Conservation (phyloP, 1,140 invertebrate genomes). For the Bombus sibiricus region DNA sequence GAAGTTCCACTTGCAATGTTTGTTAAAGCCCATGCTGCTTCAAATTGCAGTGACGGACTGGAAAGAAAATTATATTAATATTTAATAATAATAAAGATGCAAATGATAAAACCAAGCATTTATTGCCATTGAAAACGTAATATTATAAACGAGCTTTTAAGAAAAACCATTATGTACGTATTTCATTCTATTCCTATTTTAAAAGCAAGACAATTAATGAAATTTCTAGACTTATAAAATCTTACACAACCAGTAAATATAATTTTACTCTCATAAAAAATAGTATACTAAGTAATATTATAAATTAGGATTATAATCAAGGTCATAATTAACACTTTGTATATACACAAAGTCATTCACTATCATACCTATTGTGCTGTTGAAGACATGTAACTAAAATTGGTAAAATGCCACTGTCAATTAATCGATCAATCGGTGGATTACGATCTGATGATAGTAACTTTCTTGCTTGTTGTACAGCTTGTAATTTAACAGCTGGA, state of each 20-base stretch:
- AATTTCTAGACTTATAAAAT: background rate
- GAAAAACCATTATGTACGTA: background rate
- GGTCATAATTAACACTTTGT: no score
- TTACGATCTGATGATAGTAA: constrained; percentile 98
- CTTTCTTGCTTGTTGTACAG: constrained; percentile 95
- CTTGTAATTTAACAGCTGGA: constrained; percentile 88
- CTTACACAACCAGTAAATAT: background rate
- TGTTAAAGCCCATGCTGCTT: constrained; percentile 99
- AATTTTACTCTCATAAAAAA: background rate
- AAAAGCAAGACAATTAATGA: background rate
- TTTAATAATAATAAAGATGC: background rate
- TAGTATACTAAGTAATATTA: background rate
- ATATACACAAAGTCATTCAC: constrained; percentile 41
- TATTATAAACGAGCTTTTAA: background rate
- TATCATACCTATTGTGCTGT: constrained; percentile 88
- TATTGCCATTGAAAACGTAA: background rate
- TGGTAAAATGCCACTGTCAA: constrained; percentile 96
- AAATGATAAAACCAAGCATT: no score
- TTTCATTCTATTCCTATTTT: background rate
- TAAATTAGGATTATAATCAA: constrained; percentile 1
- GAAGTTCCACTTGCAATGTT: constrained; percentile 99
- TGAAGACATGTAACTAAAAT: constrained; percentile 95
- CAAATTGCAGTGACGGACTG: constrained; percentile 97
- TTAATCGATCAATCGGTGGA: constrained; percentile 99
- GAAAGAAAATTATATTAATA: constrained; percentile 53